A percentile compares a stretch with the other conserved stretches of the same genome.
Conservation (phyloP, 2,888 invertebrate species). For the Oligia fasciuncula region DNA sequence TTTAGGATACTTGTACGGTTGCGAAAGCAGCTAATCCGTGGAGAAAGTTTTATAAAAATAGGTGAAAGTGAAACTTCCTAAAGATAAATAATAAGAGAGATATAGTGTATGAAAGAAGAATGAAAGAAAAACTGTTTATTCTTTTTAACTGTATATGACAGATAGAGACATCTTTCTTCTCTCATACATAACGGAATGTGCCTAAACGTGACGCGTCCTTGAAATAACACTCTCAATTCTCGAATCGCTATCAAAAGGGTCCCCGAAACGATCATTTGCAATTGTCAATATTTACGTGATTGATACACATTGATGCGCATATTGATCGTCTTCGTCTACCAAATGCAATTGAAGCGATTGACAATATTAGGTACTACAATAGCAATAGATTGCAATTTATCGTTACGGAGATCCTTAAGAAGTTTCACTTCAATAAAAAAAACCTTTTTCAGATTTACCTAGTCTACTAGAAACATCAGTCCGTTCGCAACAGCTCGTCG, state of each 20-base stretch:
- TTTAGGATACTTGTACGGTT: neutral
- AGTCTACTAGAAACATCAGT: conserved; percentile 70
- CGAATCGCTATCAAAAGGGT: neutral
- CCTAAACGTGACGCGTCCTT: neutral
- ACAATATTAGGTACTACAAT: neutral
- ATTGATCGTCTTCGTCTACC: neutral
- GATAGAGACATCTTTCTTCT: neutral
- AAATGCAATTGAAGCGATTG: neutral
- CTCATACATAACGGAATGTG: neutral
- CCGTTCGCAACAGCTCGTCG: conserved; percentile 73
- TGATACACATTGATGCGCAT: neutral
- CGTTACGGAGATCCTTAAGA: neutral
- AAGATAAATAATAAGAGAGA: neutral
- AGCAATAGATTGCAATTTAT: neutral
- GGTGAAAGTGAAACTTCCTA: neutral
- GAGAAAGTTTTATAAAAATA: neutral
- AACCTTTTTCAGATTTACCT: conserved; percentile 11
- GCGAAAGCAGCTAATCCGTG: neutral
- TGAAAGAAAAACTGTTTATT: no score
- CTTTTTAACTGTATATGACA: neutral
- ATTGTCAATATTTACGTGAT: neutral
- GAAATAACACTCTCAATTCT: neutral
- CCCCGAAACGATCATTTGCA: neutral
- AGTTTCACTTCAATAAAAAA: neutral
- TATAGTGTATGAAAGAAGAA: no score